Evolutionary conservation across 2,797 vertebrate genomes (phyloP), one percentile per base, ranked within the genome.

Genomic region (Octomys mimax): DNA sequence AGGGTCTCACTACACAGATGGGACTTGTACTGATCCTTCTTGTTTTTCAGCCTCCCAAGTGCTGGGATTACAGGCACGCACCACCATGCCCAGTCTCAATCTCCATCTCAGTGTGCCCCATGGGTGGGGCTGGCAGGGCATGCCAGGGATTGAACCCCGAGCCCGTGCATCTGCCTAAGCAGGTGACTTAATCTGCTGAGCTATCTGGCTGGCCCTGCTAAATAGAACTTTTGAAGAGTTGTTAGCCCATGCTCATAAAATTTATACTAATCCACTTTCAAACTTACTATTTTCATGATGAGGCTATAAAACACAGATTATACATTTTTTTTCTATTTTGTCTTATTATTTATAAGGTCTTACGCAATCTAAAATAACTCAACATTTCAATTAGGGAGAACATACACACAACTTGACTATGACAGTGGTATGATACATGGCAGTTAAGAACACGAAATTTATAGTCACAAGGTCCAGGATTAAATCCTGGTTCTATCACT

Each of bases 261-360:
- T 96, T 96, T 98, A 96, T 94, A 95, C 90, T 96, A 98, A 98
- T 93, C 94, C 98, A 95, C 93, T 98, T 98, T 98, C 95, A 96
- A 98, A 93, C 95, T 97, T 96, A 97, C 80, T 97, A 97, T 97
- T 97, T 98, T 97, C 96, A 96, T 96, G 96, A 97, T 95, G 93
- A 96, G 98, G 96, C 96, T 98, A 96, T 66, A 98, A 98, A 98
- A 98, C 95, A 98, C 46, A 98, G 98, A 97, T 97, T 88, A 97
- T 98, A 97, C 90, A 26, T 88, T 90, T 57, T 49, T 49, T 4
- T 33, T 22, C 75, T 21, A 24, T 75, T 62, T 82, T 52, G 61
- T 93, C n/a, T 77, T 93, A 81, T n/a, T 88, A 84, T 92, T 78
- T 84, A 70, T 91, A 87, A 68, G 22, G 14, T 64, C 66, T 91